These are phyloP conservation scores for Philhelius pedissequus DNA, from an alignment of 2,888 invertebrate species.

Conservation along the genomic window DNA sequence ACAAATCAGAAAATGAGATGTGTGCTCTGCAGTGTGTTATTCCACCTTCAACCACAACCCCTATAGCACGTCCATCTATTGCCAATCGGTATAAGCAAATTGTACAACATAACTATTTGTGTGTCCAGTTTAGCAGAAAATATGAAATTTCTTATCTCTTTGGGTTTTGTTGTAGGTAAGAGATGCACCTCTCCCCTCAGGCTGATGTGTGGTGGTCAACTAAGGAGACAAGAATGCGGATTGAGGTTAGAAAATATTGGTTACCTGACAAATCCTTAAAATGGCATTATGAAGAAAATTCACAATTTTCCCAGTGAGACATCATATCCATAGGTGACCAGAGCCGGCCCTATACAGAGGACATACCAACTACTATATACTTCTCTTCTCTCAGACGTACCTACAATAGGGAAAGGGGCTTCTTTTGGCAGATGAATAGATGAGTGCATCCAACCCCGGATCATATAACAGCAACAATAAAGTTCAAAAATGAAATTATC, in stretches of 20 bases:
- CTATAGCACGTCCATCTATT: constrained; percentile 24
- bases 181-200: constrained; percentile 7
- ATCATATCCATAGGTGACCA: background rate
- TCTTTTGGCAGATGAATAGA: constrained; percentile 20
- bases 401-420: background rate
- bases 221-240: constrained; percentile 48
- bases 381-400: background rate
- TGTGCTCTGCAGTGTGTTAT: constrained; percentile 6
- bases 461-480: constrained; percentile 61
- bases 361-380: background rate
- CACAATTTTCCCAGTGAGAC: constrained; percentile 46
- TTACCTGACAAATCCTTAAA: constrained; percentile 69
- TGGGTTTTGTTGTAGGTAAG: constrained; percentile 16
- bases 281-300: constrained; percentile 67
- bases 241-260: constrained; percentile 68
- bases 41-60: background rate
- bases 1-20: constrained; percentile 64
- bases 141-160: constrained; percentile 66
- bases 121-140: constrained; percentile 67
- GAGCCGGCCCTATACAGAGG: background rate
- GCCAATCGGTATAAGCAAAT: constrained; percentile 56
- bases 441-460: constrained; percentile 48
- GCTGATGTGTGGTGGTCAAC: constrained; percentile 12
- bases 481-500: constrained; percentile 68
- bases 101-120: constrained; percentile 51